Percentiles rank a stretch among this genome's conserved stretches.
phyloP scores from a whole-genome alignment of 2,113 vertebrate species.

The Aegotheles bennettii region DNA sequence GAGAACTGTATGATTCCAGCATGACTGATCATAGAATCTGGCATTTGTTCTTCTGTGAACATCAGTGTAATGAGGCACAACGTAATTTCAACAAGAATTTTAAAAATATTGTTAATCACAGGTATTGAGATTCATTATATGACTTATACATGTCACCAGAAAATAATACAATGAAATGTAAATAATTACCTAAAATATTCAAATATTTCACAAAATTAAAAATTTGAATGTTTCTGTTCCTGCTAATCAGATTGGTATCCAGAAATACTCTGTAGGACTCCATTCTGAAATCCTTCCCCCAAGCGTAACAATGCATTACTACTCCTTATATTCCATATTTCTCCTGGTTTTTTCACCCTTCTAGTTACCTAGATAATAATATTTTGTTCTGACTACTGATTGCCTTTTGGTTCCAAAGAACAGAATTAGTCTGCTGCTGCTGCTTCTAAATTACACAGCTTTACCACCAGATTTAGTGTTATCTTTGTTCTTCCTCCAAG shows the following conservation, averaged over 20 bases:
- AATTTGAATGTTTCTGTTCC: background rate
- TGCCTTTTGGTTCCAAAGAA: background rate
- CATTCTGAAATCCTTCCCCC: background rate
- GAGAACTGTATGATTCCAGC: background rate
- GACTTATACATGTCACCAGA: background rate
- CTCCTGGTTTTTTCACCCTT: background rate
- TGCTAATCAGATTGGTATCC: background rate
- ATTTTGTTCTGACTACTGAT: background rate
- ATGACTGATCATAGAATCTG: background rate
- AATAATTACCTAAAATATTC: background rate
- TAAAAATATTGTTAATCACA: background rate
- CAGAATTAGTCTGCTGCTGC: background rate
- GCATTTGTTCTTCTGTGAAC: background rate
- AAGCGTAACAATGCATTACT: background rate
- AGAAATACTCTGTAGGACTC: background rate
- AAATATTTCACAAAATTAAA: background rate
- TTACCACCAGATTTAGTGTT: background rate
- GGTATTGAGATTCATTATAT: background rate
- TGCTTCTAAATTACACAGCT: background rate
- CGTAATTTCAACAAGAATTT: background rate
- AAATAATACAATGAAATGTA: background rate
- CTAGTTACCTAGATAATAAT: background rate
- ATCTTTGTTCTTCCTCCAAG: background rate
- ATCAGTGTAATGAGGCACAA: background rate
- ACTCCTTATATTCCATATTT: background rate